Conservation (phyloP, 2,113 vertebrate genomes). For the Morone chrysops region DNA sequence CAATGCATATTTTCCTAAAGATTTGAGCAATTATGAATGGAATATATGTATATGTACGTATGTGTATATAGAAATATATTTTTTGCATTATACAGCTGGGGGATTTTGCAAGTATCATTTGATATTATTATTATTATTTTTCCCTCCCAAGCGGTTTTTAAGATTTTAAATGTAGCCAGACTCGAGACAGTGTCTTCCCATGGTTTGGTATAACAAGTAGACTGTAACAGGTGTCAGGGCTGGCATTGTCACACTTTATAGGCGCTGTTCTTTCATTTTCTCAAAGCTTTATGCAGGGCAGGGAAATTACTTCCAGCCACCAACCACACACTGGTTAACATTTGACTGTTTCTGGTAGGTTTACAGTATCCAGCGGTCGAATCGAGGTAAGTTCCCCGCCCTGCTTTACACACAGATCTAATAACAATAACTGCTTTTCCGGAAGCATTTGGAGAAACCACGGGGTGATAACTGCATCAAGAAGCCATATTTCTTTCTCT, state of each 20-base stretch:
- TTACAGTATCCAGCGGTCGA: conserved; percentile 15
- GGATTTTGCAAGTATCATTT: conserved; percentile 81
- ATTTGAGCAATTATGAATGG: conserved; percentile 84
- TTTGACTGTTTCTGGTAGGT: conserved; percentile 17
- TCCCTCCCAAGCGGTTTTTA: conserved; percentile 74
- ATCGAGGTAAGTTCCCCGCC: conserved; percentile 26
- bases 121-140: conserved; percentile 71
- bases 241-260: conserved; percentile 57
- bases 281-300: conserved; percentile 71
- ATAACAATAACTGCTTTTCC: conserved; percentile 54
- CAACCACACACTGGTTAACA: conserved; percentile 15
- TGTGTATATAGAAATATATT: conserved; percentile 87
- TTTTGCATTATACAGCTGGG: conserved; percentile 85
- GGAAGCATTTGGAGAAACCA: conserved; percentile 70
- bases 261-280: conserved; percentile 70
- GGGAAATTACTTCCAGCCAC: conserved; percentile 43
- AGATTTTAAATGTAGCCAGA: conserved; percentile 80
- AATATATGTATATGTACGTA: conserved; percentile 86
- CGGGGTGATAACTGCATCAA: conserved; percentile 78
- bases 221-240: conserved; percentile 64
- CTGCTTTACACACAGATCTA: conserved; percentile 52
- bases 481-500: conserved; percentile 84
- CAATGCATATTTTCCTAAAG: conserved; percentile 85
- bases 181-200: conserved; percentile 81
- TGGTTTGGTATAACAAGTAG: conserved; percentile 73